These are phyloP conservation scores for Istiophorus platypterus DNA, from an alignment of 2,113 vertebrate species.

Conservation along the genomic window DNA sequence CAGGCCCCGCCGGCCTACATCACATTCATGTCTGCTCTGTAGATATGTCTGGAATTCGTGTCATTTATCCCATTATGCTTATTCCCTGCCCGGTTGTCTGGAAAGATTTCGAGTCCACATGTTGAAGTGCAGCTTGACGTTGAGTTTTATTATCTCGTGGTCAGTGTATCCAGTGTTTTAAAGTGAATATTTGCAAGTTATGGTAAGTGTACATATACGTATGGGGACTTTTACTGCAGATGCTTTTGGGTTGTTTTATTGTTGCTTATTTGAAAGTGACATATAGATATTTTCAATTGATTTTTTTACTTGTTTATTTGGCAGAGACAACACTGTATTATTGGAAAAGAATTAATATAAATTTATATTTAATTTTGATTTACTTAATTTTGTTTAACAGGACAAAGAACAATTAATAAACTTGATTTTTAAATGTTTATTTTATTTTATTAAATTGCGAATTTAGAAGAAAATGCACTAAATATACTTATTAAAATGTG, in stretches of 20 bases:
- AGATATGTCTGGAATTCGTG: conserved; percentile 49
- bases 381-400: no score
- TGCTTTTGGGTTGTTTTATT: neutral
- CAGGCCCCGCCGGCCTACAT: conserved; percentile 39
- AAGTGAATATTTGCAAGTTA: neutral
- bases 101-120: neutral
- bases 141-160: neutral
- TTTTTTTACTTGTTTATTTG: no score
- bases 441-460: no score
- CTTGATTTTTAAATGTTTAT: no score
- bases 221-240: neutral
- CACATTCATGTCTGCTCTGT: conserved; percentile 35
- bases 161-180: neutral
- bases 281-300: no score
- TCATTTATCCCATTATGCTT: neutral
- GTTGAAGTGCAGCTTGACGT: neutral
- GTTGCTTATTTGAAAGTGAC: no score
- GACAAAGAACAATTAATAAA: no score
- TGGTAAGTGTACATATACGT: neutral
- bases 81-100: neutral
- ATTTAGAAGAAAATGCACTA: no score
- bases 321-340: no score
- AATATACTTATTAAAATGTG: neutral
- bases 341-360: no score
- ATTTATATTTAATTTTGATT: no score